Evolutionary conservation across 2,113 vertebrate genomes (phyloP).

Genomic region (Corythaeola cristata): DNA sequence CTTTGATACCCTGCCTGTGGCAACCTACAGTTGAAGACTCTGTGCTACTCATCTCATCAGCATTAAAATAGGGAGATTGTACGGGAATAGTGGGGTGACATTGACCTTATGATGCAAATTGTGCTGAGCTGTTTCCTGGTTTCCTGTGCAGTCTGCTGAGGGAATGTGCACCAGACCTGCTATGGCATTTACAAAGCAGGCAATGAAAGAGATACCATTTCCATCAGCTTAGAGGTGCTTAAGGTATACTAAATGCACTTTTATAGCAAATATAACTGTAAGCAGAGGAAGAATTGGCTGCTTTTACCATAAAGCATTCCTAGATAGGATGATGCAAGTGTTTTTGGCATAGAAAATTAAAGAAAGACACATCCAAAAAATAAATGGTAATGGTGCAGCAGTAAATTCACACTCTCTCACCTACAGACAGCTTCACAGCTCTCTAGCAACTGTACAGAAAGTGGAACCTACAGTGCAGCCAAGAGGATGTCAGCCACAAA

Average conservation of each 20-base stretch:
- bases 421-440: background rate
- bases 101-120: background rate
- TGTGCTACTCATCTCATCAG: background rate
- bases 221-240: background rate
- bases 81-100: background rate
- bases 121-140: background rate
- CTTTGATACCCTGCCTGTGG: background rate
- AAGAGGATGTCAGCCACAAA: background rate
- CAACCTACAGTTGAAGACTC: background rate
- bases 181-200: background rate
- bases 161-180: background rate
- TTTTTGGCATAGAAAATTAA: background rate
- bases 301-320: constrained; percentile 14
- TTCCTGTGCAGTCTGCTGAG: background rate
- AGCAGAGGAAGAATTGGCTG: background rate
- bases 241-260: background rate
- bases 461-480: background rate
- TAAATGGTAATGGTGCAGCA: background rate
- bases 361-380: background rate
- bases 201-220: background rate
- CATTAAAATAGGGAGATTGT: background rate
- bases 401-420: background rate
- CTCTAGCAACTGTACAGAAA: background rate
- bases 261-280: background rate
- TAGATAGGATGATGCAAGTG: background rate